A percentile compares a stretch with the other conserved stretches of the same genome.
Evolutionary conservation across 1,140 invertebrate species (phyloP).

Genomic region (Copidosoma floridanum): DNA sequence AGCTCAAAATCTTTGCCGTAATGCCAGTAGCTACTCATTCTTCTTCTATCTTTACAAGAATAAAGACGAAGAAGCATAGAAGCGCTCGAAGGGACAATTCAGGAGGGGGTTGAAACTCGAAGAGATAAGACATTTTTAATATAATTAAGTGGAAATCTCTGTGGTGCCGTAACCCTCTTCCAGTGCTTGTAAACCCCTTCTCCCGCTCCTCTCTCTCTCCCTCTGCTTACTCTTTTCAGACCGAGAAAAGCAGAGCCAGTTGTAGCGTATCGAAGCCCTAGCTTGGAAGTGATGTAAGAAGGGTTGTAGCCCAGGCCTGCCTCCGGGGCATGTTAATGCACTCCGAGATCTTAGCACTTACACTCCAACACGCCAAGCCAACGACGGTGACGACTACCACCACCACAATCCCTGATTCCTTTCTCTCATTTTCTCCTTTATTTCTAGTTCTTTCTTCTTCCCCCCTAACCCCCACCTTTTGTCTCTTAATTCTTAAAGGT

Average conservation of each 20-base stretch:
- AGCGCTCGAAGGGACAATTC: no score
- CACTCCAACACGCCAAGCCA: constrained; percentile 54
- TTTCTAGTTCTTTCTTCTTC: constrained; percentile 32
- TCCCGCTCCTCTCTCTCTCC: constrained; percentile 19
- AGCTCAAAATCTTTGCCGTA: no score
- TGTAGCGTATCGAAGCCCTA: no score
- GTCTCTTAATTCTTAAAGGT: constrained; percentile 27
- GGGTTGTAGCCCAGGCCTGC: constrained; percentile 55
- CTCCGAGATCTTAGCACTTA: constrained; percentile 58
- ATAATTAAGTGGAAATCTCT: constrained; percentile 56
- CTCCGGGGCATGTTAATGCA: constrained; percentile 58
- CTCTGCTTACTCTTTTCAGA: constrained; percentile 30
- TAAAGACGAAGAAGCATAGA: constrained; percentile 1
- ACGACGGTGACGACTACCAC: constrained; percentile 51
- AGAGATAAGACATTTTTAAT: constrained; percentile 58
- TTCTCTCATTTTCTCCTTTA: constrained; percentile 22
- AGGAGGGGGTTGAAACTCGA: no score
- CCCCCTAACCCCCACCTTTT: constrained; percentile 31
- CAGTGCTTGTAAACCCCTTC: constrained; percentile 6
- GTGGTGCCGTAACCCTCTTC: constrained; percentile 36
- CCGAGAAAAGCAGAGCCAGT: constrained; percentile 44
- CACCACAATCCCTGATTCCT: constrained; percentile 24
- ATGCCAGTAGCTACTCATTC: no score
- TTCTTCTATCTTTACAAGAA: no score
- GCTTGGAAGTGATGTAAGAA: constrained; percentile 57